Evolutionary conservation across 2,888 invertebrate species (phyloP).

Genomic region (Chromoteleia sp.): DNA sequence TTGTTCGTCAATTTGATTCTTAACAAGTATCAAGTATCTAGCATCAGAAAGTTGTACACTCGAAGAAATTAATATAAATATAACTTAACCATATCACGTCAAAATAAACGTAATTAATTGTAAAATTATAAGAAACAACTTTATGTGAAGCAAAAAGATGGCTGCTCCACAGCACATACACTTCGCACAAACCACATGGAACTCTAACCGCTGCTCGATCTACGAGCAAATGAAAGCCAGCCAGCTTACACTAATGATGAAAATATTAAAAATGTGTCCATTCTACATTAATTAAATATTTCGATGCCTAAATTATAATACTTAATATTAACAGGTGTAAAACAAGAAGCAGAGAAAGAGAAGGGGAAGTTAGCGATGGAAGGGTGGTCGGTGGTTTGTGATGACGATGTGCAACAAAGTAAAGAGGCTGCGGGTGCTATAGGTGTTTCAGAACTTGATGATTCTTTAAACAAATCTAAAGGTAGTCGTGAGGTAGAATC

Average conservation of each 20-base stretch:
- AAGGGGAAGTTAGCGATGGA: slow-evolving; percentile 84
- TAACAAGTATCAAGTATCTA: not conserved
- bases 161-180: slow-evolving; percentile 84
- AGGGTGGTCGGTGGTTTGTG: slow-evolving; percentile 84
- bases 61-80: not conserved
- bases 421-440: slow-evolving; percentile 76
- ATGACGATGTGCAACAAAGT: slow-evolving; percentile 82
- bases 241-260: slow-evolving; percentile 84
- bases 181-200: slow-evolving; percentile 82
- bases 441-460: slow-evolving; percentile 50
- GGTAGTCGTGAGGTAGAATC: slow-evolving; percentile 73
- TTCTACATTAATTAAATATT: slow-evolving; percentile 74
- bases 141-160: slow-evolving; percentile 74
- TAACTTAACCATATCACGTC: slow-evolving; percentile 10
- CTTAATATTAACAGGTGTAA: slow-evolving; percentile 85
- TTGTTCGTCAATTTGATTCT: slow-evolving; percentile 3
- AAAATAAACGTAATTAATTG: slow-evolving; percentile 1
- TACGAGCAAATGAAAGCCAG: slow-evolving; percentile 81
- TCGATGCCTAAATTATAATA: slow-evolving; percentile 84
- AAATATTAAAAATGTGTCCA: slow-evolving; percentile 74
- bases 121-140: slow-evolving; percentile 9
- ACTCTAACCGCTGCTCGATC: slow-evolving; percentile 83
- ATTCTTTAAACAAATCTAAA: slow-evolving; percentile 39
- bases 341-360: slow-evolving; percentile 85
- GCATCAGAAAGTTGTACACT: slow-evolving; percentile 8